These are phyloP conservation scores for Gobius niger DNA, from an alignment of 2,113 vertebrate genomes.

Conservation along the genomic window DNA sequence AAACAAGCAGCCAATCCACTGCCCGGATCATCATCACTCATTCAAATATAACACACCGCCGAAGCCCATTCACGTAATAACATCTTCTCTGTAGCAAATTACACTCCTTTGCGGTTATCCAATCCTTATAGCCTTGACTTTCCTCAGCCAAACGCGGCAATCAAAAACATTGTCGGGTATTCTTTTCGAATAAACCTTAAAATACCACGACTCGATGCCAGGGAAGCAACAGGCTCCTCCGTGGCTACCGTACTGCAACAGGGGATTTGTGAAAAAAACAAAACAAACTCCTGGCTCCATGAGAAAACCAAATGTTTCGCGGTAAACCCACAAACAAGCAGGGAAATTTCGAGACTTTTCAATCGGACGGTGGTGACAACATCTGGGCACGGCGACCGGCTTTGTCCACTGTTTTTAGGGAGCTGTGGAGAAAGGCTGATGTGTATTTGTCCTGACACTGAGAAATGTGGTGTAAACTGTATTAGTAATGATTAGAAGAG, in stretches of 20 bases:
- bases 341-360: slow-evolving; percentile 17
- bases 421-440: not conserved
- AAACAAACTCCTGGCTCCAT: slow-evolving; percentile 13
- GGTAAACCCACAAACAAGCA: slow-evolving; percentile 31
- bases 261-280: not conserved
- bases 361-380: slow-evolving; percentile 2
- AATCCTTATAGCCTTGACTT: not conserved
- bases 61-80: slow-evolving; percentile 3
- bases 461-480: not conserved
- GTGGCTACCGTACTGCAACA: not conserved
- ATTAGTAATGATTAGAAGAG: not conserved
- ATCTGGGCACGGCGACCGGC: slow-evolving; percentile 3
- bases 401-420: slow-evolving; percentile 1
- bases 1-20: not conserved
- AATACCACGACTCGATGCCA: not conserved
- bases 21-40: not conserved
- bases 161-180: not conserved
- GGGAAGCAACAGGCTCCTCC: not conserved
- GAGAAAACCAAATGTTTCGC: not conserved
- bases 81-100: not conserved
- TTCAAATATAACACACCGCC: slow-evolving; percentile 1
- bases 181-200: not conserved
- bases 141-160: not conserved
- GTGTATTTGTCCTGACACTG: not conserved
- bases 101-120: slow-evolving; percentile 6